A percentile compares a stretch with the other conserved stretches of the same genome.
Evolutionary conservation across 2,888 invertebrate species (phyloP).

Genomic region (Teinopalpus imperialis): DNA sequence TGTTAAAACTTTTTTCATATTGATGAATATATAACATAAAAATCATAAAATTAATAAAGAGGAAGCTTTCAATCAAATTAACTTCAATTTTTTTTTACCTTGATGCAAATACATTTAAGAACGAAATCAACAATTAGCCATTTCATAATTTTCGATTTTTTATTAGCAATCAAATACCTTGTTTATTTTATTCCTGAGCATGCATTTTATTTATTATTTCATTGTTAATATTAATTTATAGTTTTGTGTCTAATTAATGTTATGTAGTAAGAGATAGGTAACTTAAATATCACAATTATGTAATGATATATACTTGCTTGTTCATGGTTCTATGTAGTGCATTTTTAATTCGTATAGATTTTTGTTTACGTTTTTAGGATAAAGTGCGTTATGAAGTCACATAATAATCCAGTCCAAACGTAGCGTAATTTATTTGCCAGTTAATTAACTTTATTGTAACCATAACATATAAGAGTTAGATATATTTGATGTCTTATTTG

Average conservation of each 20-base stretch:
- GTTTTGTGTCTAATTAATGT: constrained; percentile 34
- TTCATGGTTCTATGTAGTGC: constrained; percentile 14
- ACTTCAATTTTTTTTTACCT: no score
- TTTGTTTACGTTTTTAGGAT: constrained; percentile 4
- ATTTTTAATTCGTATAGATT: background rate
- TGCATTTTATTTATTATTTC: constrained; percentile 54
- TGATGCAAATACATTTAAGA: no score
- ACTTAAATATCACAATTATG: constrained; percentile 22
- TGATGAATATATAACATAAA: no score
- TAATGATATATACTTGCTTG: constrained; percentile 8
- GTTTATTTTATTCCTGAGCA: constrained; percentile 44
- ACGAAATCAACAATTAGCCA: no score
- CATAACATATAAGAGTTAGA: constrained; percentile 12
- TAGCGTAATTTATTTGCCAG: constrained; percentile 19
- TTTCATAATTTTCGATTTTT: background rate
- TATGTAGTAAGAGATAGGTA: constrained; percentile 26
- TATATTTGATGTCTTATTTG: constrained; percentile 20
- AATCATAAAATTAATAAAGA: no score
- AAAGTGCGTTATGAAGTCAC: constrained; percentile 9
- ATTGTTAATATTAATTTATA: constrained; percentile 39
- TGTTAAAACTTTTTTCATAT: no score
- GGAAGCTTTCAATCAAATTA: no score
- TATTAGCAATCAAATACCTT: background rate
- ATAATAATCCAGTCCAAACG: constrained; percentile 18
- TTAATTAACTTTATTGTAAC: constrained; percentile 22